Conservation (phyloP, 2,797 vertebrate genomes). For the Anguilla pacifica region DNA sequence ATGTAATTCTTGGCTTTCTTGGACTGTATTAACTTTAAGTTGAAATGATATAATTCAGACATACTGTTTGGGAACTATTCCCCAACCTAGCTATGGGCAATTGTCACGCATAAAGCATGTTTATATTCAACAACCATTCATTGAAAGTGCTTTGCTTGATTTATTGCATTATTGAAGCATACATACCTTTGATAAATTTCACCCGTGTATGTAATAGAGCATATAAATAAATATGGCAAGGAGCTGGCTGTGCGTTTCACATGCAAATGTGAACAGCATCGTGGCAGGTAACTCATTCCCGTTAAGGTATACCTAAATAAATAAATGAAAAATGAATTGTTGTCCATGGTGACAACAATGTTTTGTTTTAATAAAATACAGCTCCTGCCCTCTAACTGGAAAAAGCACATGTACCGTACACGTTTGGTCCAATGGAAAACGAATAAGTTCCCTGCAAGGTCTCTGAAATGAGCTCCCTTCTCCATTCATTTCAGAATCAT, state of each 20-base stretch:
- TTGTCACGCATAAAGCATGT: background rate
- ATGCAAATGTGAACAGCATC: background rate
- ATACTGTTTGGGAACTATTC: background rate
- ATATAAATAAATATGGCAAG: background rate
- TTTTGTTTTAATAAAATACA: background rate
- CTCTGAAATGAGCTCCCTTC: slow-evolving; percentile 12
- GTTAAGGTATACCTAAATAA: slow-evolving; percentile 4
- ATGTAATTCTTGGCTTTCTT: background rate
- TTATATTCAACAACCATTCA: background rate
- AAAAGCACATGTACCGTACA: slow-evolving; percentile 15
- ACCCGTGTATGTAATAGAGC: background rate
- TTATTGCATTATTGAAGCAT: slow-evolving; percentile 1
- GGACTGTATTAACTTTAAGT: background rate
- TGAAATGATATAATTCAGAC: background rate
- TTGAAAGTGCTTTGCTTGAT: background rate
- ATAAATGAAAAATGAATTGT: slow-evolving; percentile 18
- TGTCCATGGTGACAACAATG: background rate
- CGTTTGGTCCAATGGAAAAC: slow-evolving; percentile 8
- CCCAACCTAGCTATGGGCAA: background rate
- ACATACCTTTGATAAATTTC: slow-evolving; percentile 12
- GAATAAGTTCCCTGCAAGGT: slow-evolving; percentile 1
- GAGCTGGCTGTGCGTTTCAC: background rate
- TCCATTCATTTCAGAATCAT: background rate
- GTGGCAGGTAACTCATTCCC: background rate
- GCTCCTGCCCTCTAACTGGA: slow-evolving; percentile 7